A percentile compares a stretch with the other conserved stretches of the same genome.
These are phyloP conservation scores for Amphiprion percula DNA, from an alignment of 2,113 vertebrate genomes.

Conservation along the genomic window DNA sequence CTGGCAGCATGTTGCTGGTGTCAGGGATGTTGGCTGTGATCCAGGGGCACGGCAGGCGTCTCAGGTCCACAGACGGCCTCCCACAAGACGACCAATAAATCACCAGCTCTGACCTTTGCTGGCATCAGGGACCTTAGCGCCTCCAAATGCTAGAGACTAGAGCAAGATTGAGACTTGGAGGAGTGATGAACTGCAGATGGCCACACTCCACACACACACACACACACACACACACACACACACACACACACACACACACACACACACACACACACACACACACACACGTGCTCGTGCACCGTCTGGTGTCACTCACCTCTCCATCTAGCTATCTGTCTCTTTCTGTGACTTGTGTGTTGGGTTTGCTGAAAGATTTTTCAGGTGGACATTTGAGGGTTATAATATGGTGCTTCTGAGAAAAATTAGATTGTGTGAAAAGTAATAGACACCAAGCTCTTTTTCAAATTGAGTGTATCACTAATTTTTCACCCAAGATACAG, in stretches of 20 bases:
- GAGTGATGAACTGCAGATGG: conserved; percentile 66
- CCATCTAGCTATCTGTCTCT: conserved; percentile 34
- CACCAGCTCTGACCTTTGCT: conserved; percentile 76
- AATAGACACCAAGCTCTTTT: background rate
- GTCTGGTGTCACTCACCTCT: conserved; percentile 45
- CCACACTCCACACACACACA: conserved; percentile 13
- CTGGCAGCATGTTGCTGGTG: conserved; percentile 48
- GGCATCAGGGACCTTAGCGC: conserved; percentile 66
- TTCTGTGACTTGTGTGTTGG: conserved; percentile 3
- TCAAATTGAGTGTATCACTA: no score
- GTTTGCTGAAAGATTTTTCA: background rate
- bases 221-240: conserved; percentile 21
- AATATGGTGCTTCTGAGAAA: background rate
- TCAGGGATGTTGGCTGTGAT: conserved; percentile 60
- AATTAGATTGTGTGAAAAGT: background rate
- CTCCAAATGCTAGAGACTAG: conserved; percentile 68
- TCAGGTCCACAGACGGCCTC: conserved; percentile 59
- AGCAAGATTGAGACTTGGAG: conserved; percentile 70
- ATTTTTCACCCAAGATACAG: no score
- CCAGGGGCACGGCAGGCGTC: conserved; percentile 56
- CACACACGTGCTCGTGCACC: conserved; percentile 1
- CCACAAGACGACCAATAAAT: conserved; percentile 70
- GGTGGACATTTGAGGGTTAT: background rate
- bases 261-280: conserved; percentile 24
- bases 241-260: conserved; percentile 38